phyloP scores from a whole-genome alignment of 2,113 vertebrate genomes.

The Lepus timidus region DNA sequence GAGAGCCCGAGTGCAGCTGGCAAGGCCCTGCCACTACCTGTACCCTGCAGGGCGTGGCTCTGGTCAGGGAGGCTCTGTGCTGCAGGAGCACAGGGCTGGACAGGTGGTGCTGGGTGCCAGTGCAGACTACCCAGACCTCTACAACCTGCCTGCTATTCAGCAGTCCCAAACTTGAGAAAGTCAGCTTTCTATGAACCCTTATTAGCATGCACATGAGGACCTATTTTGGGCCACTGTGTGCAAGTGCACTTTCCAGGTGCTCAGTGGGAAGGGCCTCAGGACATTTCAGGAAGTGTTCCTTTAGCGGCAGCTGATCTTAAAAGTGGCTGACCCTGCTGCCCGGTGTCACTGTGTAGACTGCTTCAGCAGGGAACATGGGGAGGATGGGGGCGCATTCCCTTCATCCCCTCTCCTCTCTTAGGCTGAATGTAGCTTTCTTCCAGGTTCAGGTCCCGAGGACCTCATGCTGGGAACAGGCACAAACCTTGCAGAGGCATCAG shows the following conservation, averaged over 20 bases:
- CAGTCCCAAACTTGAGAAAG: background rate
- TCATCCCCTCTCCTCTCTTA: rapidly evolving
- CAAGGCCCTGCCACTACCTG: background rate
- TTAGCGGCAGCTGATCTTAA: background rate
- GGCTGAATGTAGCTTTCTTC: background rate
- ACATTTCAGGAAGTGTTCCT: background rate
- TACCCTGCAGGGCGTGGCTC: background rate
- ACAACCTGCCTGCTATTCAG: background rate
- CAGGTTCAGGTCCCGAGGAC: background rate
- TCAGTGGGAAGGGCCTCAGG: too few species aligned
- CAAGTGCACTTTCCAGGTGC: rapidly evolving
- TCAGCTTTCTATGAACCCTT: background rate
- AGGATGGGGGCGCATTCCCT: background rate
- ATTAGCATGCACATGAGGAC: background rate
- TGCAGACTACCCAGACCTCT: background rate
- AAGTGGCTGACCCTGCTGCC: background rate
- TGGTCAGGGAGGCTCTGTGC: too few species aligned
- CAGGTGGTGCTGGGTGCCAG: rapidly evolving
- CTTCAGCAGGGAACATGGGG: too few species aligned
- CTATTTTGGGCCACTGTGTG: too few species aligned
- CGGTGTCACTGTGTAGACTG: background rate
- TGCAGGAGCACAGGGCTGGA: background rate
- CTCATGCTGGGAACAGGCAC: background rate
- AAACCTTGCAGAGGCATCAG: background rate
- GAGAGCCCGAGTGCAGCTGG: background rate